A percentile compares a stretch with the other conserved stretches of the same genome.
Conservation (phyloP, 2,797 vertebrate species). For the Zenarchopterus dispar region DNA sequence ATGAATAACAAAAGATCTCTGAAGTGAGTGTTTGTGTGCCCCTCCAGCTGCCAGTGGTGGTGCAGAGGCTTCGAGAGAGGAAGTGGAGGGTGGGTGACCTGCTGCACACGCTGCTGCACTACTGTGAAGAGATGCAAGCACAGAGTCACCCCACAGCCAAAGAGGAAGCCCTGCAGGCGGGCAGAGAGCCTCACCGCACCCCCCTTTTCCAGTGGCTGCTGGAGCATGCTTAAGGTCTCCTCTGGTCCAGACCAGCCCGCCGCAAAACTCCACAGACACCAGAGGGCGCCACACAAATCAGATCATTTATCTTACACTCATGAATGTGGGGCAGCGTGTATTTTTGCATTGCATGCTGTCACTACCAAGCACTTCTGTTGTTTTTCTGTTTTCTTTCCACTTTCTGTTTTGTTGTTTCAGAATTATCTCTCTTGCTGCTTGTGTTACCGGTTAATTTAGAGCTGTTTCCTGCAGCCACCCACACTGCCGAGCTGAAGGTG, state of each 20-base stretch:
- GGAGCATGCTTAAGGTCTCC: slow-evolving; percentile 83
- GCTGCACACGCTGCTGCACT: slow-evolving; percentile 90
- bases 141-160: slow-evolving; percentile 62
- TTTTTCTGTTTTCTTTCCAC: slow-evolving; percentile 28
- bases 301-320: slow-evolving; percentile 57
- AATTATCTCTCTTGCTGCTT: slow-evolving; percentile 64
- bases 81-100: slow-evolving; percentile 91
- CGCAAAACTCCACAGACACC: slow-evolving; percentile 34
- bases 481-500: slow-evolving; percentile 19
- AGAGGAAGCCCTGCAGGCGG: slow-evolving; percentile 59
- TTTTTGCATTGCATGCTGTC: slow-evolving; percentile 52
- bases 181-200: slow-evolving; percentile 52
- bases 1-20: neutral
- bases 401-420: slow-evolving; percentile 32
- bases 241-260: slow-evolving; percentile 43
- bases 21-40: slow-evolving; percentile 12
- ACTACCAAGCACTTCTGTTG: slow-evolving; percentile 39
- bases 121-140: slow-evolving; percentile 83
- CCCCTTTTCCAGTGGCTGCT: slow-evolving; percentile 92
- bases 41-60: slow-evolving; percentile 80
- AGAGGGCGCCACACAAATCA: slow-evolving; percentile 71
- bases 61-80: slow-evolving; percentile 85
- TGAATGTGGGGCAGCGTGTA: slow-evolving; percentile 63
- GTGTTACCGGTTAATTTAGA: slow-evolving; percentile 55
- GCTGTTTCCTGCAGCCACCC: slow-evolving; percentile 31